phyloP scores from a whole-genome alignment of 1,140 invertebrate species.

The Bilobella aurantiaca region DNA sequence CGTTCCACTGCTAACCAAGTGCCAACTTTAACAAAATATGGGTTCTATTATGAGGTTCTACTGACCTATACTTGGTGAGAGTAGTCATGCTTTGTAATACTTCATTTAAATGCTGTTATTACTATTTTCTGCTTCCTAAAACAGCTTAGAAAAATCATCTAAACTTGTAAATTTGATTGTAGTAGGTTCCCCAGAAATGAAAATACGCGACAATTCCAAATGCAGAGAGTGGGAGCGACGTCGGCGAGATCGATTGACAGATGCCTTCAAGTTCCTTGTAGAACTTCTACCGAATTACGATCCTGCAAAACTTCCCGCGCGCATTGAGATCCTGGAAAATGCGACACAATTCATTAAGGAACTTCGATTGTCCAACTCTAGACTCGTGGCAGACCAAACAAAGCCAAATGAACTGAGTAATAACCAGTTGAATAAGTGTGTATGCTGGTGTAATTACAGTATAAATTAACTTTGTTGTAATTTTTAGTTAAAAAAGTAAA shows the following conservation, averaged over 20 bases:
- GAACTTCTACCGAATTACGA: slow-evolving; percentile 44
- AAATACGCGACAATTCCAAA: slow-evolving; percentile 33
- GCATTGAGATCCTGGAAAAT: slow-evolving; percentile 37
- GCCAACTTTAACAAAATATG: no score
- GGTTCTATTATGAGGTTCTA: no score
- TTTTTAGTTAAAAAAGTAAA: slow-evolving; percentile 39
- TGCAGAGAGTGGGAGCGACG: slow-evolving; percentile 45
- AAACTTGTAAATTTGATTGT: no score
- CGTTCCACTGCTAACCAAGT: no score
- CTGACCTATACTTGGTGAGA: no score
- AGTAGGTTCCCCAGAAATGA: no score
- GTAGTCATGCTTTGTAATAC: no score
- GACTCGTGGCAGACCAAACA: slow-evolving; percentile 23
- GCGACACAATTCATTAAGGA: slow-evolving; percentile 32
- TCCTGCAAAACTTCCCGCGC: slow-evolving; percentile 40
- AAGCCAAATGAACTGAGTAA: slow-evolving; percentile 32
- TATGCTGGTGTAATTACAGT: slow-evolving; percentile 2
- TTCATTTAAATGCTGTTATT: no score
- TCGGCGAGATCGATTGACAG: slow-evolving; percentile 43
- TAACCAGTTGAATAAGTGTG: not conserved
- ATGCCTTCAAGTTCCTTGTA: slow-evolving; percentile 41
- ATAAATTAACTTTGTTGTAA: slow-evolving; percentile 1
- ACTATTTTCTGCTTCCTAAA: no score
- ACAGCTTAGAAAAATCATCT: no score
- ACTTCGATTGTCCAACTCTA: slow-evolving; percentile 30